A percentile compares a stretch with the other conserved stretches of the same genome.
Conservation (phyloP, 2,888 invertebrate genomes). For the Willowsia nigromaculata region DNA sequence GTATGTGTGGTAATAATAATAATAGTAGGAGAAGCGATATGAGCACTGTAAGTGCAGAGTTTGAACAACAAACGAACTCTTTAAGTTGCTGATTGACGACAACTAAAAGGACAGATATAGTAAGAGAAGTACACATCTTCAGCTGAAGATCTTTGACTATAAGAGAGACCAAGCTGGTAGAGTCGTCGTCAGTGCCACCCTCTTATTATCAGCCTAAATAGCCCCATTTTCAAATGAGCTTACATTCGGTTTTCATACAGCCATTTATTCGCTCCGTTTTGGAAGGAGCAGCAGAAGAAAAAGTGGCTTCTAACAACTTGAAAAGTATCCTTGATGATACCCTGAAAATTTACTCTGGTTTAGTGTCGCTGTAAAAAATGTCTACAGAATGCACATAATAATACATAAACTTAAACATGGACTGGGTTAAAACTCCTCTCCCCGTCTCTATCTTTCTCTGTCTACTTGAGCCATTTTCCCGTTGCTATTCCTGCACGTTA, state of each 20-base stretch:
- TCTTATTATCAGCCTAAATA: conserved; percentile 43
- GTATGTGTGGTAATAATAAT: neutral
- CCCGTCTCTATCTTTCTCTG: too few relatives aligned
- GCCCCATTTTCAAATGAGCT: conserved; percentile 29
- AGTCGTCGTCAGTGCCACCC: conserved; percentile 19
- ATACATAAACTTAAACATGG: conserved; percentile 44
- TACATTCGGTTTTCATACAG: neutral
- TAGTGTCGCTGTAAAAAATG: conserved; percentile 22
- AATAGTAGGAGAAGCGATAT: neutral
- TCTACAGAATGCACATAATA: conserved; percentile 37
- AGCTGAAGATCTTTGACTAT: too few relatives aligned
- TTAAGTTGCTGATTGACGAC: conserved; percentile 66
- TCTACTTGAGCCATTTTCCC: neutral
- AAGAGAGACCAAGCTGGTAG: too few relatives aligned
- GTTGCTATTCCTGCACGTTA: neutral
- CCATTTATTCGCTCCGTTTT: neutral
- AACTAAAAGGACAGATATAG: conserved; percentile 60
- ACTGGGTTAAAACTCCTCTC: neutral
- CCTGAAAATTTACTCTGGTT: conserved; percentile 7
- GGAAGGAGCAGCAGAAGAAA: neutral
- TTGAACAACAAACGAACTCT: neutral
- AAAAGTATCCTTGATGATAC: conserved; percentile 46
- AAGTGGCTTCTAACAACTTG: conserved; percentile 50
- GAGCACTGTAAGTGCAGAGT: neutral
- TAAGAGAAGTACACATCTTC: conserved; percentile 55